Evolutionary conservation across 1,140 invertebrate species (phyloP).

Genomic region (Halictus rubicundus): DNA sequence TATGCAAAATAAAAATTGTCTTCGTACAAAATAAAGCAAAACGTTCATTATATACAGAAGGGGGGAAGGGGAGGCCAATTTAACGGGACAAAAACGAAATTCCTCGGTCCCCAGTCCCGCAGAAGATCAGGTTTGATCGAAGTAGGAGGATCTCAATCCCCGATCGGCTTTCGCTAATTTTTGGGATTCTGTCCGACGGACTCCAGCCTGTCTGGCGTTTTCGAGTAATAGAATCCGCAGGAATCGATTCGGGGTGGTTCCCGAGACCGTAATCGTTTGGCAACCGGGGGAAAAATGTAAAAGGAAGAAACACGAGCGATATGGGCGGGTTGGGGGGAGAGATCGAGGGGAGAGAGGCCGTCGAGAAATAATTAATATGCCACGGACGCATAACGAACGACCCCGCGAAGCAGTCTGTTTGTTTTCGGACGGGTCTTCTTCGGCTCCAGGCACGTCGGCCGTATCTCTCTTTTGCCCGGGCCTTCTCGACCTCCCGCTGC

Average conservation of each 20-base stretch:
- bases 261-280: conserved; percentile 39
- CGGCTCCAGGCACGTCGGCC: conserved; percentile 55
- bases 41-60: no score
- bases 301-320: conserved; percentile 32
- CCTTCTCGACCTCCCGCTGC: conserved; percentile 69
- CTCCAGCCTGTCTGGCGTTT: no score
- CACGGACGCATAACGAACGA: conserved; percentile 74
- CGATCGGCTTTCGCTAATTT: no score
- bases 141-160: no score
- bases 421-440: conserved; percentile 70
- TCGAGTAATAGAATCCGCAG: no score
- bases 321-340: not conserved
- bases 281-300: conserved; percentile 30
- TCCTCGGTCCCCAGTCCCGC: not conserved
- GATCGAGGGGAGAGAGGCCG: conserved; percentile 29
- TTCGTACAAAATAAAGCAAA: no score
- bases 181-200: no score
- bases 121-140: no score
- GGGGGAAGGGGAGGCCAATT: not conserved
- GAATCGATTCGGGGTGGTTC: conserved; percentile 12
- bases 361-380: conserved; percentile 76
- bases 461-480: conserved; percentile 55
- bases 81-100: not conserved
- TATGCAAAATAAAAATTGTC: no score
- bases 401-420: conserved; percentile 70